Percentiles rank a stretch among this genome's conserved stretches.
Conservation (phyloP, 2,113 vertebrate genomes). For the Campylomormyrus tamandua region DNA sequence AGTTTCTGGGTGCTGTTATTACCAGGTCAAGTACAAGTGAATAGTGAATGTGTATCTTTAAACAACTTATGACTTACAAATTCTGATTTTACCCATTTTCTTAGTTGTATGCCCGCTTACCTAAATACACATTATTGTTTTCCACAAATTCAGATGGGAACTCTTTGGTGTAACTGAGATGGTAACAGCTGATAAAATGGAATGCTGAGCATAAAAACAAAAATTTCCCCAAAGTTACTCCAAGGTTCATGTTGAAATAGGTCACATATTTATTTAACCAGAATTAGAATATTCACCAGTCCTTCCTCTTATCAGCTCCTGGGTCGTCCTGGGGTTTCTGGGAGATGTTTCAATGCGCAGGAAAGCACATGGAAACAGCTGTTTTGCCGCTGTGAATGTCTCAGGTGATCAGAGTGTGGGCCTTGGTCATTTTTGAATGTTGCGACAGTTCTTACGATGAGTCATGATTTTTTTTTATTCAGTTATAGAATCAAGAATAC, state of each 20-base stretch:
- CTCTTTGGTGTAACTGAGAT: neutral
- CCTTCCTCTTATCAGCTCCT: neutral
- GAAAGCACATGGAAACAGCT: neutral
- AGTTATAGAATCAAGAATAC: neutral
- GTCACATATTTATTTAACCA: neutral
- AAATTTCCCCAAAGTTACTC: neutral
- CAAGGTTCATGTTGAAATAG: neutral
- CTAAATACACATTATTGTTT: neutral
- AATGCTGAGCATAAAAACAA: neutral
- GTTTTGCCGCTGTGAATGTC: neutral
- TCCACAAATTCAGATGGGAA: neutral
- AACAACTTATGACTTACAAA: neutral
- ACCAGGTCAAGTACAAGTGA: neutral
- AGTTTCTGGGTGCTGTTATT: neutral
- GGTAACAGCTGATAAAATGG: neutral
- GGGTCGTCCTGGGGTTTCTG: neutral
- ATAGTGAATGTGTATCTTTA: neutral
- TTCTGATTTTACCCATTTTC: neutral
- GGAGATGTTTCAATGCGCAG: neutral
- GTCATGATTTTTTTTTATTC: neutral
- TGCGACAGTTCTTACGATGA: neutral
- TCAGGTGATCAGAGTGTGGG: neutral
- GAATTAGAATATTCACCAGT: neutral
- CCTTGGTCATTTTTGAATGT: neutral
- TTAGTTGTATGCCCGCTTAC: neutral